Conservation (phyloP, 2,797 vertebrate genomes). For the Tragopan temminckii region DNA sequence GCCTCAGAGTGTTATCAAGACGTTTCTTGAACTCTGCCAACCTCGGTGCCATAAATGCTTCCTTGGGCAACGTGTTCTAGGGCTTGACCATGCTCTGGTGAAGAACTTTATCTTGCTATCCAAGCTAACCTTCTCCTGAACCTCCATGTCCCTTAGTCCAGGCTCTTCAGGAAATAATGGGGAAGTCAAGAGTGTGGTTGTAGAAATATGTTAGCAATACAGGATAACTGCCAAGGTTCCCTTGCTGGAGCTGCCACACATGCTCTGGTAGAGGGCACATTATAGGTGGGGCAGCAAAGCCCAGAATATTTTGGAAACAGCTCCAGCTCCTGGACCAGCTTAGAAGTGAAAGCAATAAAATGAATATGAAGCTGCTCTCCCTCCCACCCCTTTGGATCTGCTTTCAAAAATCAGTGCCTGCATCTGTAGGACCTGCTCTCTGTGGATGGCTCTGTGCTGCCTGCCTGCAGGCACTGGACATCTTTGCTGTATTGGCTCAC, state of each 20-base stretch:
- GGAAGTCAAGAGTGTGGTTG: not conserved
- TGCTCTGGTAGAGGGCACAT: not conserved
- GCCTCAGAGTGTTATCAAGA: too few relatives aligned
- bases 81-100: too few relatives aligned
- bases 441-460: fast-evolving
- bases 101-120: too few relatives aligned
- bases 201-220: not conserved
- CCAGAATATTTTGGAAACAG: not conserved
- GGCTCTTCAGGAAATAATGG: not conserved
- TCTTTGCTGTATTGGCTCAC: fast-evolving
- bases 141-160: not conserved
- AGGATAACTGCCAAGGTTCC: not conserved
- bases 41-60: too few relatives aligned
- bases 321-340: not conserved
- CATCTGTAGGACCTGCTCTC: not conserved
- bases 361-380: not conserved
- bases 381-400: not conserved
- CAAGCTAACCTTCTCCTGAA: too few relatives aligned
- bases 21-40: too few relatives aligned
- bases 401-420: not conserved
- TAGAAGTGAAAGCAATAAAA: not conserved
- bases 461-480: fast-evolving
- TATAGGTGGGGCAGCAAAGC: not conserved
- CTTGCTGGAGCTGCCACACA: not conserved
- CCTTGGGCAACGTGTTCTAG: too few relatives aligned